These are phyloP conservation scores for Leucosticte australis DNA, from an alignment of 2,113 vertebrate genomes.

Conservation along the genomic window DNA sequence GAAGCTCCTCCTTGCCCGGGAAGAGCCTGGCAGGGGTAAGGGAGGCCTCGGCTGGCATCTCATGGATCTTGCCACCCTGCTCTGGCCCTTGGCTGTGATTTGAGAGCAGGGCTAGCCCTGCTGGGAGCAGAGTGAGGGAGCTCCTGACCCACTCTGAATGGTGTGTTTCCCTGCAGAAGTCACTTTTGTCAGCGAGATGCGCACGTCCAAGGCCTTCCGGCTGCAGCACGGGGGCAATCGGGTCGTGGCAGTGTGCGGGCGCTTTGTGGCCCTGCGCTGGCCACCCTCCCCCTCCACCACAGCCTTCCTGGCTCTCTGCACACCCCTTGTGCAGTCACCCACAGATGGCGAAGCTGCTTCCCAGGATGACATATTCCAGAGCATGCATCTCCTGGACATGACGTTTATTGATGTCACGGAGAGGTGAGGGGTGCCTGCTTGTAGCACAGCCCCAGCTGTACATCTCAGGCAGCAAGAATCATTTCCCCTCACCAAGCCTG, in stretches of 20 bases:
- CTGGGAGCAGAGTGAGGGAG: rapidly evolving
- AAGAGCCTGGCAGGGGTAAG: slow-evolving; percentile 54
- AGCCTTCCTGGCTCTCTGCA: slow-evolving; percentile 81
- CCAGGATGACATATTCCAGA: slow-evolving; percentile 65
- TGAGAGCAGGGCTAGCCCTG: background rate
- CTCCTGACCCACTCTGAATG: rapidly evolving
- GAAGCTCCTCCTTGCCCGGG: slow-evolving; percentile 26
- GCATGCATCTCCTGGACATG: slow-evolving; percentile 79
- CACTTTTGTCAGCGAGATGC: slow-evolving; percentile 77
- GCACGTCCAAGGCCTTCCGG: slow-evolving; percentile 76
- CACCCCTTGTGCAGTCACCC: slow-evolving; percentile 43
- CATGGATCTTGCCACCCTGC: rapidly evolving
- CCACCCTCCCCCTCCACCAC: background rate
- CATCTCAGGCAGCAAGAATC: background rate
- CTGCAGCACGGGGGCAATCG: slow-evolving; percentile 62
- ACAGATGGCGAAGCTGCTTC: background rate
- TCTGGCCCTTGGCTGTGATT: background rate
- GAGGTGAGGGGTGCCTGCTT: slow-evolving; percentile 46
- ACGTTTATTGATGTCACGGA: slow-evolving; percentile 65
- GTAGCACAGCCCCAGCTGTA: background rate
- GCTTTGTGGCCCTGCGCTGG: slow-evolving; percentile 31
- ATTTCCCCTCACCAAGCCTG: background rate
- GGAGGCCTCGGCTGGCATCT: rapidly evolving
- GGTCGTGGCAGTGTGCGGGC: slow-evolving; percentile 70
- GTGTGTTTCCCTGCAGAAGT: slow-evolving; percentile 64